These are phyloP conservation scores for Galeopterus variegatus DNA, from an alignment of 2,113 vertebrate genomes.

Conservation along the genomic window DNA sequence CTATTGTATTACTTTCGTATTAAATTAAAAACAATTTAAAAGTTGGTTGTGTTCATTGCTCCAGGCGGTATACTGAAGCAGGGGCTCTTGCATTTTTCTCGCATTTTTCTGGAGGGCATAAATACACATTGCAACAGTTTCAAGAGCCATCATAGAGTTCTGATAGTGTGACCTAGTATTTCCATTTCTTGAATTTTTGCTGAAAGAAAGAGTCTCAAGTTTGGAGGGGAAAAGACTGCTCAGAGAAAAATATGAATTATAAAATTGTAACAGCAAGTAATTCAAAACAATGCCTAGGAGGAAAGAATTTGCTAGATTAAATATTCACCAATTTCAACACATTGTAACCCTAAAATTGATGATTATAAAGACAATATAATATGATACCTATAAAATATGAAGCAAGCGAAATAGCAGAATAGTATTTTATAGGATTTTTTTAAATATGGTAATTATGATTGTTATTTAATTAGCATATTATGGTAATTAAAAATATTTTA, in stretches of 20 bases:
- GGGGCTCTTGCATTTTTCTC: background rate
- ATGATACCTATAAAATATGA: background rate
- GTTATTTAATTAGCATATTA: background rate
- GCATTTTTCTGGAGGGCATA: background rate
- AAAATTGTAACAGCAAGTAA: background rate
- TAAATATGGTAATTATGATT: background rate
- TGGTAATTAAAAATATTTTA: conserved; percentile 22
- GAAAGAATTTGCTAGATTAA: background rate
- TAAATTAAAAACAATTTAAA: background rate
- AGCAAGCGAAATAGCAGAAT: background rate
- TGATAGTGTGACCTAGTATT: background rate
- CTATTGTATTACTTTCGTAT: background rate
- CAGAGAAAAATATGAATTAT: background rate
- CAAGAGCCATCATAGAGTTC: background rate
- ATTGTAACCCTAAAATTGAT: background rate
- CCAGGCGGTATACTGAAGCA: background rate
- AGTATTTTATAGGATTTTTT: background rate
- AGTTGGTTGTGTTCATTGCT: background rate
- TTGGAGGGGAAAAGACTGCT: background rate
- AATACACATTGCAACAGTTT: background rate
- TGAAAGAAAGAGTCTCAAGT: background rate
- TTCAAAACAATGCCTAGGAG: background rate
- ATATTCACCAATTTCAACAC: background rate
- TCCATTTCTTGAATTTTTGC: background rate
- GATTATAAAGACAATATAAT: background rate